Base-by-base conservation (phyloP, 2,888 invertebrate species). In the Lasiommata megera region DNA sequence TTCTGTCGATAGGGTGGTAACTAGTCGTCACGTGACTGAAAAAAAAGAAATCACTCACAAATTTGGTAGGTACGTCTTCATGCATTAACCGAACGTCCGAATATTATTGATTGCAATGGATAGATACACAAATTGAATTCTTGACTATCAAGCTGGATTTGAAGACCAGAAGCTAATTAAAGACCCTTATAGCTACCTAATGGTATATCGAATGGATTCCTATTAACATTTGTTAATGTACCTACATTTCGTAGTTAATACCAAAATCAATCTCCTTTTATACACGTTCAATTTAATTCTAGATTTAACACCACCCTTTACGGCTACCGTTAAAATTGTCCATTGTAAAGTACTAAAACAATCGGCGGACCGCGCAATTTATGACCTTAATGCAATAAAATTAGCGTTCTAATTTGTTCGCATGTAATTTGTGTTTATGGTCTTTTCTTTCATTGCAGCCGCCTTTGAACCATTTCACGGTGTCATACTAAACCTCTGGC, bases 341-440 rank as follows among this genome's bases (percentile, higher is more conserved):
- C 73, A 80, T 79, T 81, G 80, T 79, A 80, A 79, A 78, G 77
- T 69, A 67, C 79, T 87, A 85, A 85, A 86, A 77, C 74, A 79
- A 79, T 82, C 76, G 70, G 63, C 73, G 66, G 69, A 67, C 70
- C 75, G 74, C 75, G 69, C 80, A 69, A 81, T 88, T 85, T 86
- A 88, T 80, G 70, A 75, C 80, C 78, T 82, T 87, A 82, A 79
- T 83, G 72, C 67, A 58, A 84, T 86, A 82, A 86, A 87, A 84
- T 86, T 84, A 85, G 79, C 77, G 84, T 80, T 80, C 83, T 86
- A 84, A 88, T 88, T 84, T 87, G 82, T 82, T 77, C 76, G 79
- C 63, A 75, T 53, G 80, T 81, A 76, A 81, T 83, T 77, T 69
- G 72, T 60, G 68, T 85, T 86, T 88, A 87, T 77, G 75, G 78